A percentile compares a stretch with the other conserved stretches of the same genome.
phyloP scores from a whole-genome alignment of 1,140 invertebrate species.

The Zophobas atratus region DNA sequence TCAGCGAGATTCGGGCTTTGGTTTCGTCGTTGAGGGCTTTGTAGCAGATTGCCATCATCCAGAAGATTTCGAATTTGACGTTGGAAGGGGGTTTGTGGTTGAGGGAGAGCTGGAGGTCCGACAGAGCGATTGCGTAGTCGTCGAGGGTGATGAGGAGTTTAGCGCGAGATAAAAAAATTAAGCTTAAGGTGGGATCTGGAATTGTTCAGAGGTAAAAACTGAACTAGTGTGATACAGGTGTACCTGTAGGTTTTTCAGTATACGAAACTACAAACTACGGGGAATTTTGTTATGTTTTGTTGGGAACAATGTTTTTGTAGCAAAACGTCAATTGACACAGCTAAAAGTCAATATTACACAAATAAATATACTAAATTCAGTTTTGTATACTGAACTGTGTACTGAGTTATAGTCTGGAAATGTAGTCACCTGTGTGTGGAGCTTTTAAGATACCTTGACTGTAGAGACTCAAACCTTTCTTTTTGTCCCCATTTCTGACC shows the following conservation, averaged over 20 bases:
- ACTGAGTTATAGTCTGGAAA: too few species aligned
- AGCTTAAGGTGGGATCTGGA: conserved; percentile 72
- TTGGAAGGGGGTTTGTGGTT: conserved; percentile 71
- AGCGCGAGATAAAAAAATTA: conserved; percentile 74
- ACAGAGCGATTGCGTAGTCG: conserved; percentile 72
- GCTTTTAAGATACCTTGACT: conserved; percentile 78
- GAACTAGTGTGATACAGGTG: background rate
- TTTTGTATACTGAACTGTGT: too few species aligned
- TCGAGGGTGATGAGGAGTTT: conserved; percentile 71
- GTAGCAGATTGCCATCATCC: conserved; percentile 76
- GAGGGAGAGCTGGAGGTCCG: conserved; percentile 75
- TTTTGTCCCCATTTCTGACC: conserved; percentile 68
- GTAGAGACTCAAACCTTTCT: conserved; percentile 73
- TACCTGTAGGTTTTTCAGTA: too few species aligned
- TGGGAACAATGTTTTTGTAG: too few species aligned
- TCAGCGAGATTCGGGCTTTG: conserved; percentile 73
- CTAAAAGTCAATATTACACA: too few species aligned
- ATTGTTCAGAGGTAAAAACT: background rate
- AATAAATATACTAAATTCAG: too few species aligned
- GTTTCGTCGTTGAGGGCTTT: conserved; percentile 71
- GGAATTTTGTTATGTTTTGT: too few species aligned
- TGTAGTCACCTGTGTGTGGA: conserved; percentile 68
- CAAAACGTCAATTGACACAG: too few species aligned
- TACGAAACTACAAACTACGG: too few species aligned
- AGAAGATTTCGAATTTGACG: conserved; percentile 74